Base-by-base conservation (phyloP, 53 echinoderm and acorn worm genomes). In the Stichopus horrens region DNA sequence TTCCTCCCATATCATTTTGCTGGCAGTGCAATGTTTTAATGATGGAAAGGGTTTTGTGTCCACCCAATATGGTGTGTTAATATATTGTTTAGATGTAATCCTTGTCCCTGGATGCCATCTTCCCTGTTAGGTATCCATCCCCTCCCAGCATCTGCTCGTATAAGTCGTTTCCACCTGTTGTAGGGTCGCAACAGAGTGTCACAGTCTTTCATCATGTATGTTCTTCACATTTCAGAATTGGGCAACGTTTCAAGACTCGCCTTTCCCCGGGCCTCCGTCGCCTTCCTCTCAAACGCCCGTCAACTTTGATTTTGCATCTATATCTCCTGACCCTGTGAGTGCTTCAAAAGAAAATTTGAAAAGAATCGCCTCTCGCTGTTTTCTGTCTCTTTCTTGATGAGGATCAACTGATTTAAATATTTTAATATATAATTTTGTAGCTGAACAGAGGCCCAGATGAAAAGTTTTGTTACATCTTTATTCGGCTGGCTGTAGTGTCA, bases 251-350 rank as follows among this genome's bases (percentile, higher is more conserved):
- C 86, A 91, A 18, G 98, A 96, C 88, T 96, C 96, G 53, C 98
- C 98, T 52, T 94, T 95, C 84, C 93, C 96, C 56, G 87, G 91
- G 65, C 89, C 92, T 60, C 92, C 95, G 23, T 94, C 98, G 60
- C 98, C 98, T 55, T 92, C 96, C 55, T 94, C 98, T 11, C 96
- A 98, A 88, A 92, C 96, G 53, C 98, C 98, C 67, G 98, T 93
- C 90, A 98, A 95, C 89, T 98, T 98, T 98, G 96, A 98, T 89
- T 98, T 98, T 90, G 98, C 98, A 79, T 98, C 98, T 76, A 98
- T 98, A 79, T 98, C 98, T 83, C 98, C 98, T 77, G 98, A 98
- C 91, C 98, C 98, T 77, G 98, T 98, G 94, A 98, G 98, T 92
- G 58, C 4, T 71, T 52, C 74, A 9, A 55, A 10, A n/a, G 68